Evolutionary conservation across 2,888 invertebrate species (phyloP).

Genomic region (Microctonus brassicae): DNA sequence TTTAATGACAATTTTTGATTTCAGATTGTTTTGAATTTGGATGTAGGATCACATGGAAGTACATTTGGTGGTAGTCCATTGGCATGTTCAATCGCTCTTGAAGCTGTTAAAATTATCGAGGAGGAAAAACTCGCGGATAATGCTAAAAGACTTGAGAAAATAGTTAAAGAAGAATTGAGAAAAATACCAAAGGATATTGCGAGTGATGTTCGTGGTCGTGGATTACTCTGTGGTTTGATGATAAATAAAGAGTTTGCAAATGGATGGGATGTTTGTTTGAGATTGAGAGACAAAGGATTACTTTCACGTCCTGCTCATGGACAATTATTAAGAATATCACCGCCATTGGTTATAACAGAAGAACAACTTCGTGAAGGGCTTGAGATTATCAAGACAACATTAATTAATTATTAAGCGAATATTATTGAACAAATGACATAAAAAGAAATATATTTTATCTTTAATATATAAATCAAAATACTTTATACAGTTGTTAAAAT

Average conservation of each 20-base stretch:
- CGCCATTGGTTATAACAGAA: slow-evolving; percentile 78
- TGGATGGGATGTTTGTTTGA: slow-evolving; percentile 78
- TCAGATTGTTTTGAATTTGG: slow-evolving; percentile 61
- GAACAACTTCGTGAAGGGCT: slow-evolving; percentile 73
- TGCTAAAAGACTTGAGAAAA: slow-evolving; percentile 78
- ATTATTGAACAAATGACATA: no score
- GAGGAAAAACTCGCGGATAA: slow-evolving; percentile 84
- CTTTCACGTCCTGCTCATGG: slow-evolving; percentile 82
- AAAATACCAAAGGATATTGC: slow-evolving; percentile 77
- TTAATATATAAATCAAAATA: no score
- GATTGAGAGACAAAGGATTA: slow-evolving; percentile 76
- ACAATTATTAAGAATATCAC: slow-evolving; percentile 80
- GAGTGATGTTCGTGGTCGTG: slow-evolving; percentile 79
- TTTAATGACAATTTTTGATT: background rate
- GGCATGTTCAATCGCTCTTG: slow-evolving; percentile 81
- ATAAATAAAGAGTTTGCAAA: slow-evolving; percentile 76
- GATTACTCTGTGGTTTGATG: slow-evolving; percentile 83
- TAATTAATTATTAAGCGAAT: slow-evolving; percentile 50
- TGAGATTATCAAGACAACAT: slow-evolving; percentile 71
- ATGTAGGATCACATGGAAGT: slow-evolving; percentile 79
- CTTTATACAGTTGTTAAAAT: no score
- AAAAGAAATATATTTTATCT: no score
- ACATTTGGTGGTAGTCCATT: slow-evolving; percentile 90
- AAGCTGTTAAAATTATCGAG: slow-evolving; percentile 80
- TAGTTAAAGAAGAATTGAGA: slow-evolving; percentile 75